A percentile compares a stretch with the other conserved stretches of the same genome.
phyloP scores from a whole-genome alignment of 1,140 invertebrate genomes.

The Cyclargus thomasi region DNA sequence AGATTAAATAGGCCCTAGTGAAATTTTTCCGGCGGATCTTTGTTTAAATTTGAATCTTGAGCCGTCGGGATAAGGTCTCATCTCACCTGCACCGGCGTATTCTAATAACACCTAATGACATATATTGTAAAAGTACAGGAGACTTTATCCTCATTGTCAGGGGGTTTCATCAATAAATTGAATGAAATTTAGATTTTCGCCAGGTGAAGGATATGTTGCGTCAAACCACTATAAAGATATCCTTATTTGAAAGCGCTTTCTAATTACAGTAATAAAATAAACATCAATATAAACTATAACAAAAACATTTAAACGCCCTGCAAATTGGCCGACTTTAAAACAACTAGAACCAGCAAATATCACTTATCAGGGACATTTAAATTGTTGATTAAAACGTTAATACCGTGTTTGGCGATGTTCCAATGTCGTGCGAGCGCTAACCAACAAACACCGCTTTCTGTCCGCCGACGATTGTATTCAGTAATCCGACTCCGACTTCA shows the following conservation, averaged over 20 bases:
- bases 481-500: slow-evolving; percentile 24
- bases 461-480: slow-evolving; percentile 18
- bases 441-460: slow-evolving; percentile 1
- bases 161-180: background rate
- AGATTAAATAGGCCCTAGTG: slow-evolving; percentile 5
- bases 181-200: background rate
- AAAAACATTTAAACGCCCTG: background rate
- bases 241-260: no score
- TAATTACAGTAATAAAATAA: no score
- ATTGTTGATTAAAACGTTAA: slow-evolving; percentile 13
- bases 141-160: background rate
- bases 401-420: background rate
- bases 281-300: background rate
- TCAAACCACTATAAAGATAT: no score
- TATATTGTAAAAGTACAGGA: background rate
- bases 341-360: background rate
- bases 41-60: background rate
- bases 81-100: background rate
- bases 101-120: slow-evolving; percentile 4
- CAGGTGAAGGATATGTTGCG: no score
- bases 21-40: background rate
- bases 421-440: background rate
- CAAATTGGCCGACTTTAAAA: background rate
- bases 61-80: background rate
- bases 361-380: background rate